These are phyloP conservation scores for Oreamnos americanus DNA, from an alignment of 2,113 vertebrate species.

Conservation along the genomic window DNA sequence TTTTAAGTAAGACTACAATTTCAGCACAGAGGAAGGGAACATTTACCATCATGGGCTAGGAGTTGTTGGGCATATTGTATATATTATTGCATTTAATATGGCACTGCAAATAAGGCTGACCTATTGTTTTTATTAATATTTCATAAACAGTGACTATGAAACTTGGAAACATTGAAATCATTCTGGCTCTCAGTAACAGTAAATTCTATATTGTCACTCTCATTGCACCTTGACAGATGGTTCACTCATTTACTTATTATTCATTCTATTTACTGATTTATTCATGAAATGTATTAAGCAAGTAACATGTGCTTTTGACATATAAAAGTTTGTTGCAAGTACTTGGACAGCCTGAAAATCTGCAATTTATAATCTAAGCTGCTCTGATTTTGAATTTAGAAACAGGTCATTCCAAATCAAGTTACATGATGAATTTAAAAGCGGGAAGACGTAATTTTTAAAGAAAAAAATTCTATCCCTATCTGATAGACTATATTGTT, in stretches of 20 bases:
- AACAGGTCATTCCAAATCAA: not conserved
- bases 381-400: conserved; percentile 17
- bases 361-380: not conserved
- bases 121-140: not conserved
- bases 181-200: not conserved
- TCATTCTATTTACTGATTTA: not conserved
- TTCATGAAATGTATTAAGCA: not conserved
- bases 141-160: not conserved
- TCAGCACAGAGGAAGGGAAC: not conserved
- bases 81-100: not conserved
- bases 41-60: not conserved
- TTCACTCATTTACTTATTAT: not conserved
- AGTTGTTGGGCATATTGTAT: not conserved
- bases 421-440: not conserved
- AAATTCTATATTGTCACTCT: not conserved
- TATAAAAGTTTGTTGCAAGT: not conserved
- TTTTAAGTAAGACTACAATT: not conserved
- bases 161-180: not conserved
- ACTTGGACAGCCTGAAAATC: not conserved
- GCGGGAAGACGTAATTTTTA: not conserved
- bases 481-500: not conserved
- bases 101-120: not conserved
- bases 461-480: not conserved
- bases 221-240: not conserved
- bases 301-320: not conserved